Base-by-base conservation (phyloP, 2,797 vertebrate species). In the Aythya fuligula region DNA sequence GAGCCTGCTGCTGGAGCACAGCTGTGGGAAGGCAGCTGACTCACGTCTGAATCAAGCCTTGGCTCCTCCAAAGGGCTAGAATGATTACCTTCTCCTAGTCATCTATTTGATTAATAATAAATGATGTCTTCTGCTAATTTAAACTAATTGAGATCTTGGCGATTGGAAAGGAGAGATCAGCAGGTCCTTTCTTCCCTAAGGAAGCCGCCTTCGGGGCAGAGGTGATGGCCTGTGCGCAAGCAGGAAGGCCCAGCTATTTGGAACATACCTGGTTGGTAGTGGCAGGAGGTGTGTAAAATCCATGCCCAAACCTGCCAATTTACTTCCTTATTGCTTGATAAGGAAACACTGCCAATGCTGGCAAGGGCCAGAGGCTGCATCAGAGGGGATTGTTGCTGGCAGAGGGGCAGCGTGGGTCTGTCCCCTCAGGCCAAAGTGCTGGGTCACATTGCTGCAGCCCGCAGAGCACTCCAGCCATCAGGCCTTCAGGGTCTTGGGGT, bases 91-190 rank as follows among this genome's bases (percentile, higher is more conserved):
- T 66, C 72, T 67, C 9, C 27, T 76, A 34, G 67, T 60, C 28
- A 51, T 84, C 38, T 20, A 27, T 90, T 84, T 74, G 51, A 81
- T 88, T 88, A 81, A 84, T 76, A 77, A 53, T 84, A 80, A 88
- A 82, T 62, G 45, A 43, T 56, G 34, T 71, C 22, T 71, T 79
- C 61, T 90, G 43, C 57, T 85, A 80, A 51, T 77, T 61, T 84
- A 71, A 85, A 32, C 19, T 82, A 67, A 74, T 57, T 71, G 61
- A 39, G 6, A 5, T 94, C 83, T 80, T 91, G 90, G 66, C 76
- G 93, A 41, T 27, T 53, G 30, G 49, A 45, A 84, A 51, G 72
- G 41, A 67, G 27, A 54, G 22, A 49, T 54, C 36, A 47, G 22
- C 27, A 61, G 21, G 36, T 36, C 12, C 6, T 74, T 58, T 15